These are phyloP conservation scores for Podarcis cretensis DNA, from an alignment of 2,113 vertebrate species.

Conservation along the genomic window DNA sequence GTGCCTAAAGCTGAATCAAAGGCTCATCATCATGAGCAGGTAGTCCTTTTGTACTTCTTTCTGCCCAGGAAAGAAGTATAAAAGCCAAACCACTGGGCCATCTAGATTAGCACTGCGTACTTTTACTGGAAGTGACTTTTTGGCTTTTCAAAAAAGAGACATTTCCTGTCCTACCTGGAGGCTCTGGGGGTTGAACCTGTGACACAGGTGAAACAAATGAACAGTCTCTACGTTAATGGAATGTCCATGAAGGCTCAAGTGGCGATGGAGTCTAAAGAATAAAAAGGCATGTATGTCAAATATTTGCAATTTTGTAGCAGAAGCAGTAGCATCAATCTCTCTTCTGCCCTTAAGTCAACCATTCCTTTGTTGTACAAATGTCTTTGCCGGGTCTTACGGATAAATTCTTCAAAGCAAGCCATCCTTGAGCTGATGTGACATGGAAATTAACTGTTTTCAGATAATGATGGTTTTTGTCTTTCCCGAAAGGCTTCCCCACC, in stretches of 20 bases:
- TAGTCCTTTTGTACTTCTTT: no score
- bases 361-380: neutral
- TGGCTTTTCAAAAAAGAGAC: neutral
- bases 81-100: no score
- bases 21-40: no score
- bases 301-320: neutral
- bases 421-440: neutral
- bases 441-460: neutral
- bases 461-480: conserved; percentile 3
- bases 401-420: neutral
- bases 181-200: no score
- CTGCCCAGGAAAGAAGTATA: no score
- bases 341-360: fast-evolving
- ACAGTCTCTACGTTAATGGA: neutral
- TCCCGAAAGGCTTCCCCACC: neutral
- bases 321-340: fast-evolving
- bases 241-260: neutral
- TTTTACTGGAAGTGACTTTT: no score
- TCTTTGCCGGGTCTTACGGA: neutral
- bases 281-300: neutral
- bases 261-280: neutral
- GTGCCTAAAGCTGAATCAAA: no score
- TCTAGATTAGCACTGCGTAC: no score
- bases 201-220: neutral
- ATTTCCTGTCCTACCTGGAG: neutral